Percentiles rank a stretch among this genome's conserved stretches.
phyloP scores from a whole-genome alignment of 2,113 vertebrate species.

The Gallinago paraguaiae region DNA sequence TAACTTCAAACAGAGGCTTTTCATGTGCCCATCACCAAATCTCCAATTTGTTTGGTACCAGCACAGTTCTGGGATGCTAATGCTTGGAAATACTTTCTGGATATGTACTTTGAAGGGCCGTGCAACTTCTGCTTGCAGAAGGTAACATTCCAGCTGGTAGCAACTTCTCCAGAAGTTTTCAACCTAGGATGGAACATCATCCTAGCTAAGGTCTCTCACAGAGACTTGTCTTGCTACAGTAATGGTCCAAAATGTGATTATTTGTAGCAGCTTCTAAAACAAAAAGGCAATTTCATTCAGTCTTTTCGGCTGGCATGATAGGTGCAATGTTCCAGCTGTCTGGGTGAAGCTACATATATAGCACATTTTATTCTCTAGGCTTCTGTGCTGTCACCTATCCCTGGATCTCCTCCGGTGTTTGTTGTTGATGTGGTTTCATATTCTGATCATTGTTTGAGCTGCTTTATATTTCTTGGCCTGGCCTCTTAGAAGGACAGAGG shows the following conservation, averaged over 20 bases:
- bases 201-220: background rate
- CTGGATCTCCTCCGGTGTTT: background rate
- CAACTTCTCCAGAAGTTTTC: background rate
- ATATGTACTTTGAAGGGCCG: fast-evolving
- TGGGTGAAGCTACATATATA: background rate
- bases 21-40: background rate
- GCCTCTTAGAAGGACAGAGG: background rate
- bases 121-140: background rate
- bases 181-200: background rate
- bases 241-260: background rate
- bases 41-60: background rate
- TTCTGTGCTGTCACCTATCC: background rate
- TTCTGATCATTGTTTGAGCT: background rate
- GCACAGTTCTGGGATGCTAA: background rate
- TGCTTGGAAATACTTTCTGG: background rate
- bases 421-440: background rate
- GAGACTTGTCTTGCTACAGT: background rate
- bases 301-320: background rate
- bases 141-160: background rate
- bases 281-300: background rate
- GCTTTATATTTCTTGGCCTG: background rate
- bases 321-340: fast-evolving
- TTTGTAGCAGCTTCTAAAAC: background rate
- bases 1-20: background rate
- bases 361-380: background rate